Base-by-base conservation (phyloP, 2,888 invertebrate genomes). In the Perdita meconis region DNA sequence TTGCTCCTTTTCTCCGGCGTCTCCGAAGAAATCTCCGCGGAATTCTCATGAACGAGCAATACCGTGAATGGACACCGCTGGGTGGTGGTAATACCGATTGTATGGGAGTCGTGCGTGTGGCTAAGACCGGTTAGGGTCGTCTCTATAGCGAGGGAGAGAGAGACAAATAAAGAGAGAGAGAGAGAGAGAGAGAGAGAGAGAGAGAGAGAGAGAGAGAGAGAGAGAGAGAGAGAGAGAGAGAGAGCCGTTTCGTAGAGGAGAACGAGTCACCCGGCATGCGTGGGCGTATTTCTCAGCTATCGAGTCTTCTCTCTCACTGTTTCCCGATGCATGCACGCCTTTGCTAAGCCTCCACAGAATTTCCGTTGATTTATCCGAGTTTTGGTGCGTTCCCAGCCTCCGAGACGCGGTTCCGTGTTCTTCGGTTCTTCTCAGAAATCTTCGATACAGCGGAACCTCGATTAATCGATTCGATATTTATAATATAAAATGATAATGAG, bases 201-300 rank as follows among this genome's bases (percentile, higher is more conserved):
- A 50, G 3, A n/a, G 57, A 10, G n/a, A 40, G 42, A 57, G n/a
- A 40, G 51, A 50, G 3, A n/a, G 57, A 10, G n/a, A 40, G 42
- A 36, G 5, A 10, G 22, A 36, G 42, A 60, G n/a, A 30, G 50
- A 55, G 8, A 44, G 44, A 53, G 34, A 61, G 19, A 26, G 61
- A 73, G 57, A 70, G 61, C 53, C 57, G 64, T 57, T 64, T 53
- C 47, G 59, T 30, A 64, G 68, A 53, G 66, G 57, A 63, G 81
- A 83, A 78, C 83, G 80, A 74, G 81, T 76, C 76, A 75, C 55
- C n/a, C 68, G 70, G 71, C 53, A 59, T 50, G 84, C 84, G 85
- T 85, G 86, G 85, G 85, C 79, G 85, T 75, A 84, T 78, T 82
- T 86, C 85, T 86, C 79, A 82, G 81, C 82, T 84, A 85, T 86